Percentiles rank a stretch among this genome's conserved stretches.
phyloP scores from a whole-genome alignment of 2,888 invertebrate species.

The Venusia cambrica region DNA sequence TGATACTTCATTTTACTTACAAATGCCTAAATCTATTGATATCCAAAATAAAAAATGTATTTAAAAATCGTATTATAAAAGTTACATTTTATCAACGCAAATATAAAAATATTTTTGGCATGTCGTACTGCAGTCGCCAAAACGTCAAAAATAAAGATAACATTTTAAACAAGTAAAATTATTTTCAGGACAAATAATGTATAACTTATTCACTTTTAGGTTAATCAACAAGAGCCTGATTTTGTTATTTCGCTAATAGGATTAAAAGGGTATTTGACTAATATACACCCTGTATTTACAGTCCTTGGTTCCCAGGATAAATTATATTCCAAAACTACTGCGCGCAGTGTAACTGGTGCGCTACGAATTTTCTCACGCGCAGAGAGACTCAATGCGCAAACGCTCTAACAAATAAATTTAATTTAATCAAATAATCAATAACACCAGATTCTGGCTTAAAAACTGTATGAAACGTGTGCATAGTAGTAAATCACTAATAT shows the following conservation, averaged over 20 bases:
- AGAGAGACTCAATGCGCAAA: no score
- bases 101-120: slow-evolving; percentile 27
- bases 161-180: no score
- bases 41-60: slow-evolving; percentile 3
- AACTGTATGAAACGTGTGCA: no score
- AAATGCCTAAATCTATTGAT: slow-evolving; percentile 10
- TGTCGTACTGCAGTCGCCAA: slow-evolving; percentile 6
- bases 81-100: slow-evolving; percentile 11
- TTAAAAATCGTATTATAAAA: slow-evolving; percentile 4
- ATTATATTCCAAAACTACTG: slow-evolving; percentile 4
- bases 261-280: slow-evolving; percentile 18
- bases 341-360: neutral
- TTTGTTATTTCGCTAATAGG: slow-evolving; percentile 3
- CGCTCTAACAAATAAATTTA: no score
- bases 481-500: no score
- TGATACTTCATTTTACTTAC: slow-evolving; percentile 5
- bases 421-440: no score
- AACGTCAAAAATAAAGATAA: neutral
- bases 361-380: no score
- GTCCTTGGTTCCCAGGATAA: slow-evolving; percentile 18
- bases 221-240: slow-evolving; percentile 4
- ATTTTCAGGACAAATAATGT: no score
- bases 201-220: no score
- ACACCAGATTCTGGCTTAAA: no score
- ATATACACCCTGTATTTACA: slow-evolving; percentile 26